Conservation (phyloP, 2,113 vertebrate genomes). For the Melanerpes aurifrons region DNA sequence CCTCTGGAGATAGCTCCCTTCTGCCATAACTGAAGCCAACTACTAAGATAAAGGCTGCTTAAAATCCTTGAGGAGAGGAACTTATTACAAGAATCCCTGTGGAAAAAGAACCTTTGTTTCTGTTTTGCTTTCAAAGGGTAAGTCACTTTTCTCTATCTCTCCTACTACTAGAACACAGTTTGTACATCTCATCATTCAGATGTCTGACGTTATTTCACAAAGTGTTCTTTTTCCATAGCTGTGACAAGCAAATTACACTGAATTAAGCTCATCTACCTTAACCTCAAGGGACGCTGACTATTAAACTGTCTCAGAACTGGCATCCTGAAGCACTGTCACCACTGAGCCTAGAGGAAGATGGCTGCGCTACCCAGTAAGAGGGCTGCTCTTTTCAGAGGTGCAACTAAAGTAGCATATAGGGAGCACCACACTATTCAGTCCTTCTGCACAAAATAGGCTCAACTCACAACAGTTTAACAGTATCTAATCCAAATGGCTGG, state of each 20-base stretch:
- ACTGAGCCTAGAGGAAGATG: not conserved
- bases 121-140: not conserved
- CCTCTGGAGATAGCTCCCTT: not conserved
- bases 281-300: not conserved
- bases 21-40: not conserved
- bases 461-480: not conserved
- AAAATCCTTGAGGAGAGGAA: not conserved
- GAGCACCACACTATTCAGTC: not conserved
- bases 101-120: not conserved
- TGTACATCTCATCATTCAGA: conserved; percentile 7
- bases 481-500: not conserved
- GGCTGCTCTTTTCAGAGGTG: not conserved
- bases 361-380: not conserved
- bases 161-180: not conserved
- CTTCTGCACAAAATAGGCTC: not conserved
- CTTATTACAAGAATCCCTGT: fast-evolving
- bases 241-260: conserved; percentile 46
- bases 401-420: not conserved
- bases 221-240: not conserved
- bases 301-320: not conserved
- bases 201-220: not conserved
- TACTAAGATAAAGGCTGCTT: not conserved
- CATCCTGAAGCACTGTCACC: not conserved
- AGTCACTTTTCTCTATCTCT: not conserved
- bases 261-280: conserved; percentile 39